Base-by-base conservation (phyloP, 2,113 vertebrate genomes). In the Carlito syrichta region DNA sequence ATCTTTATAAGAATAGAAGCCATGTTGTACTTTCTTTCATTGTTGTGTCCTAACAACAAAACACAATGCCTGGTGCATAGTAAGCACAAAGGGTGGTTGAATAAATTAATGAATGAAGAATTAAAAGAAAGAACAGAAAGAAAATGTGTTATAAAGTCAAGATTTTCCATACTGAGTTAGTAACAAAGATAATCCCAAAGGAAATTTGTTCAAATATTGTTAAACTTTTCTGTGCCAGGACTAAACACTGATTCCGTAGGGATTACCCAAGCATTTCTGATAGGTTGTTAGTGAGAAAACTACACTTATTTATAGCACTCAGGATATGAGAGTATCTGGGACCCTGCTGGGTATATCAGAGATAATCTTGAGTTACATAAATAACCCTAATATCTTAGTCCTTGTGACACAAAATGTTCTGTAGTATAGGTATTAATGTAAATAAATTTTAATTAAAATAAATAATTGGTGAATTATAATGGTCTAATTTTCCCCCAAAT, bases 401-500 rank as follows among this genome's bases (percentile, higher is more conserved):
- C 38, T 91, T 13, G 43, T 82, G 81, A 63, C 35, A 74, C 40
- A 60, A 79, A 71, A 43, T 3, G 3, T 84, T 87, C 27, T 62
- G 0, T 45, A 60, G 38, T 40, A 22, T 58, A 43, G 13, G 17
- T 69, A 86, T 54, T 69, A 35, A 54, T 23, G 22, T 45, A 62
- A 94, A 77, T 16, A 88, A 86, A 81, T 45, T 74, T n/a, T 69
- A 94, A 76, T 95, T 90, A 66, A 94, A 87, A 60, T 78, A 90
- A 76, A 35, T 93, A 91, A 81, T 77, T 85, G 85, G 38, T 35
- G 91, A 93, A 32, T 68, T 78, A 71, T 17, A 63, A 1, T 60
- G 82, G 17, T 83, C 8, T 94, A 86, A 86, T 89, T 78, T 81
- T 5, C 25, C 32, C 6, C 71, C n/a, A 22, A 17, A 4, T n/a